These are phyloP conservation scores for Piliocolobus tephrosceles DNA, from an alignment of 2,113 vertebrate species.

Conservation along the genomic window DNA sequence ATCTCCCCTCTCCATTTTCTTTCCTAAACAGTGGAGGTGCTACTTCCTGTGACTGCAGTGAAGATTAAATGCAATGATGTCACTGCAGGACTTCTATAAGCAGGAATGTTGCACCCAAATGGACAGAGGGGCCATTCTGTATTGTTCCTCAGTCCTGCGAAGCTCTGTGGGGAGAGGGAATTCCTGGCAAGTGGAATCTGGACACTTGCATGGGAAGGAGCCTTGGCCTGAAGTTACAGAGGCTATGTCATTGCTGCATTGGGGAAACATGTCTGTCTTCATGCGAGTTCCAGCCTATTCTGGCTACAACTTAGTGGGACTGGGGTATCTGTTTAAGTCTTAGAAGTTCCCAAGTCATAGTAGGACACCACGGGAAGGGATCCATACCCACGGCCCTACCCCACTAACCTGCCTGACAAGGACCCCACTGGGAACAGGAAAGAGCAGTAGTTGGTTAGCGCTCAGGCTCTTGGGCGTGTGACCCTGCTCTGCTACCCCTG, in stretches of 20 bases:
- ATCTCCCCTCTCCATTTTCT: background rate
- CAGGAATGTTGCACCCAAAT: accelerated
- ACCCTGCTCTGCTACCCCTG: background rate
- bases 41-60: background rate
- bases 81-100: too few relatives aligned
- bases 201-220: accelerated
- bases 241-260: accelerated
- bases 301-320: background rate
- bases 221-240: background rate
- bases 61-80: accelerated
- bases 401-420: accelerated
- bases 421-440: accelerated
- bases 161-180: too few relatives aligned
- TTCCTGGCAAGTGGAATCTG: background rate
- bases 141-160: accelerated
- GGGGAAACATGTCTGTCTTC: background rate
- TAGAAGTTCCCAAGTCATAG: background rate
- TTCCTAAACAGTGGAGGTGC: background rate
- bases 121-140: background rate
- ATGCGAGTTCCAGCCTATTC: background rate
- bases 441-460: background rate
- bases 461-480: accelerated
- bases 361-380: background rate
- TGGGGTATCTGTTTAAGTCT: background rate
- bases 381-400: accelerated